Evolutionary conservation across 2,797 vertebrate species (phyloP).

Genomic region (Pipistrellus nathusii): DNA sequence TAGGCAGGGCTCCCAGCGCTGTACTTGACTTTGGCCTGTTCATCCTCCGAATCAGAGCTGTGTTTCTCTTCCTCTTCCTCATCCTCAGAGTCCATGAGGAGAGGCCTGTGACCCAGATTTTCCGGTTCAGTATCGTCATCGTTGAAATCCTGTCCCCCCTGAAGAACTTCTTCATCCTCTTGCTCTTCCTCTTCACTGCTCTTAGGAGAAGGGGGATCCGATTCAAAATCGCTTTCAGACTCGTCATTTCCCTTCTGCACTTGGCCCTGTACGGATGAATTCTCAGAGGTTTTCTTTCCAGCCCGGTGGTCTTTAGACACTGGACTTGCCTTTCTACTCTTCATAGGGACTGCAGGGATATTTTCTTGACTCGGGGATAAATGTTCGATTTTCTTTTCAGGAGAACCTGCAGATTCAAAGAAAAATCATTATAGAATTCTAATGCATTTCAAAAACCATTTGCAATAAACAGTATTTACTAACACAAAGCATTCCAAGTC

Average conservation of each 20-base stretch:
- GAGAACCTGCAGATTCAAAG: constrained; percentile 87
- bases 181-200: constrained; percentile 96
- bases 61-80: constrained; percentile 93
- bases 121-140: constrained; percentile 92
- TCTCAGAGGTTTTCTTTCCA: constrained; percentile 83
- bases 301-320: constrained; percentile 86
- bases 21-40: constrained; percentile 85
- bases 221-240: constrained; percentile 98
- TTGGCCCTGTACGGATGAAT: constrained; percentile 65
- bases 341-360: constrained; percentile 65
- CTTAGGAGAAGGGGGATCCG: constrained; percentile 96
- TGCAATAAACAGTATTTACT: not conserved
- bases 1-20: constrained; percentile 74
- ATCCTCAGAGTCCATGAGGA: constrained; percentile 96
- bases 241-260: constrained; percentile 88
- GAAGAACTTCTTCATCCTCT: constrained; percentile 95
- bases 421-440: constrained; percentile 77
- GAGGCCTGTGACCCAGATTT: constrained; percentile 93
- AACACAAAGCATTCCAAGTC: not conserved
- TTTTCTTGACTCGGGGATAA: constrained; percentile 66
- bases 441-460: constrained; percentile 21
- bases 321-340: constrained; percentile 80
- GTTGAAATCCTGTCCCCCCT: constrained; percentile 92
- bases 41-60: constrained; percentile 93
- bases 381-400: constrained; percentile 86